Evolutionary conservation across 2,113 vertebrate species (phyloP), one percentile per base, ranked within the genome.

Genomic region (Arothron firmamentum): DNA sequence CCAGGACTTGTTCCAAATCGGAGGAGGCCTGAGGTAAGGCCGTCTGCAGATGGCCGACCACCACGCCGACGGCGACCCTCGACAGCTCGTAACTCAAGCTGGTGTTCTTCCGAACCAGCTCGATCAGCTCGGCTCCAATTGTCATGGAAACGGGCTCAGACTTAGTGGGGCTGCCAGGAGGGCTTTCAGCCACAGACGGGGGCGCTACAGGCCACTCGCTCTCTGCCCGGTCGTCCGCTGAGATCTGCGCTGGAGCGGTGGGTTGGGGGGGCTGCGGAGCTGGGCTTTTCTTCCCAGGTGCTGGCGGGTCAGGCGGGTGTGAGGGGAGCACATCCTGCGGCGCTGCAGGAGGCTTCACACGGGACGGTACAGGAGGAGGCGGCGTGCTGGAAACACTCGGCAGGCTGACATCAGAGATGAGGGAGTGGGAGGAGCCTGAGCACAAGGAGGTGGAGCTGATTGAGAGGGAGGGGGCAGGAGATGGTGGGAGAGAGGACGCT

Each of bases 31-130:
- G 90, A 0, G 95, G 95, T 41, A 99, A 5, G 0, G 90, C 87
- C 51, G 82, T 91, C 90, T 98, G 96, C 83, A 98, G 94, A 66
- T 98, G 97, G 12, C 96, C 96, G 1, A 97, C 93, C 58, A 98
- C 91, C 6, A 98, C 91, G 0, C 93, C 97, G 0, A 99, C 96
- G 11, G 96, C 97, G 17, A 98, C 94, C 0, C 97, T 92, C 0
- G 96, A 99, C 60, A 98, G 88, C 81, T 98, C 94, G 1, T 98
- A 96, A 87, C 95, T 99, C 67, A 99, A 85, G 66, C 91, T 86
- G 0, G 97, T 99, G 91, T 98, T 98, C 79, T 93, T 95, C 74
- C 97, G 92, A 12, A 99, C 94, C 49, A 99, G 90, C 87, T 99
- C 97, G 0, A 97, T 96, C 84, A 99, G 89, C 62, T 99, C 97